Conservation (phyloP, 2,888 invertebrate genomes). For the Perizoma flavofasciatum region DNA sequence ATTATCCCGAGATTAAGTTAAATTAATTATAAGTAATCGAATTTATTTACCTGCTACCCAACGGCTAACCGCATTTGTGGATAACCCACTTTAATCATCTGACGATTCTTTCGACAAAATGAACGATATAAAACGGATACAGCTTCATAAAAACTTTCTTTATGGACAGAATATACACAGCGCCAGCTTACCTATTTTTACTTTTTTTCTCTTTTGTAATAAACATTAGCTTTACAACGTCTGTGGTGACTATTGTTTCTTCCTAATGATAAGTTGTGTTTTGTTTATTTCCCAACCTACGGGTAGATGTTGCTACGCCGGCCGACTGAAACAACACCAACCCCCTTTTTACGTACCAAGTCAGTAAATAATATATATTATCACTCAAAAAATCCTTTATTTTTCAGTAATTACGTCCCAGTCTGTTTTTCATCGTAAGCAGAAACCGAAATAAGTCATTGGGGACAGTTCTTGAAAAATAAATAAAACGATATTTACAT, state of each 20-base stretch:
- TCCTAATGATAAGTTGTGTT: constrained; percentile 2
- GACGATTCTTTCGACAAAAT: constrained; percentile 42
- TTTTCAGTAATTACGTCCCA: constrained; percentile 6
- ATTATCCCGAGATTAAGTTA: background rate
- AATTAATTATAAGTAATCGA: background rate
- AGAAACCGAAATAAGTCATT: constrained; percentile 26
- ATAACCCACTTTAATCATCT: constrained; percentile 45
- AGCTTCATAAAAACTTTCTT: constrained; percentile 47
- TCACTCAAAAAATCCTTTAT: background rate
- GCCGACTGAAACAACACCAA: background rate
- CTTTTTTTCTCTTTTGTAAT: constrained; percentile 32
- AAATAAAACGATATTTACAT: constrained; percentile 29
- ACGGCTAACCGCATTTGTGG: constrained; percentile 28
- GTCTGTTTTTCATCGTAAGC: background rate
- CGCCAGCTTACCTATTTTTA: constrained; percentile 34
- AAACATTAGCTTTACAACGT: constrained; percentile 29
- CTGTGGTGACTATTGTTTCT: constrained; percentile 5
- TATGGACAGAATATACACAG: constrained; percentile 33
- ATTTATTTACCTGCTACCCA: background rate
- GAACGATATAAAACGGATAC: constrained; percentile 45
- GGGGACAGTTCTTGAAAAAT: constrained; percentile 4
- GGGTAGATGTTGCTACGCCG: too few relatives aligned
- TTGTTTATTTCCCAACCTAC: background rate
- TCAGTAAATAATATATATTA: background rate
- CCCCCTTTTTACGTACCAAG: background rate